A percentile compares a stretch with the other conserved stretches of the same genome.
These are phyloP conservation scores for Metridium senile DNA, from an alignment of 92 coral and sea anemone genomes.

Conservation along the genomic window DNA sequence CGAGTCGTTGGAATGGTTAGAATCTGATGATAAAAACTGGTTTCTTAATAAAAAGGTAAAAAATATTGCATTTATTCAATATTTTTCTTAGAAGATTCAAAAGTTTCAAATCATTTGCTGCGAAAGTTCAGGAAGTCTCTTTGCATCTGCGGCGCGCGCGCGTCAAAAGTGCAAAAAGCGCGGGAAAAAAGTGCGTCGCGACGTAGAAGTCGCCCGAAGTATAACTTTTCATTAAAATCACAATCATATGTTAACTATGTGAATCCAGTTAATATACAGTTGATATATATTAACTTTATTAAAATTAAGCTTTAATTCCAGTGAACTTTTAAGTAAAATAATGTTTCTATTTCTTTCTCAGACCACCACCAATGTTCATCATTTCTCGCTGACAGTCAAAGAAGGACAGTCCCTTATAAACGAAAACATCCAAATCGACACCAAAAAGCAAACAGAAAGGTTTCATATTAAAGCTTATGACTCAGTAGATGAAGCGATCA, in stretches of 20 bases:
- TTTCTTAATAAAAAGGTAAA: conserved; percentile 7
- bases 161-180: too few relatives aligned
- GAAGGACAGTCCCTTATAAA: conserved; percentile 32
- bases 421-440: conserved; percentile 53
- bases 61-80: too few relatives aligned
- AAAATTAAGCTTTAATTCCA: too few relatives aligned
- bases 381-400: conserved; percentile 13
- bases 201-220: not conserved
- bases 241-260: too few relatives aligned
- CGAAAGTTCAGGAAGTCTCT: too few relatives aligned
- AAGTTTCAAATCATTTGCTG: too few relatives aligned
- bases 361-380: not conserved
- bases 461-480: conserved; percentile 43
- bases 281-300: too few relatives aligned
- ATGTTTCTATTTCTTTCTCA: too few relatives aligned
- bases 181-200: too few relatives aligned
- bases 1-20: conserved; percentile 3
- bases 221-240: not conserved
- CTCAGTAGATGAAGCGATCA: conserved; percentile 45
- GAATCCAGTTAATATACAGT: too few relatives aligned
- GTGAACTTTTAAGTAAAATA: too few relatives aligned
- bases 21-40: not conserved
- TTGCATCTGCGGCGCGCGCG: too few relatives aligned
- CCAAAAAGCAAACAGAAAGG: conserved; percentile 28
- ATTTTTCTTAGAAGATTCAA: not conserved